phyloP scores from a whole-genome alignment of 1,140 invertebrate genomes.

The Leptopilina clavipes region DNA sequence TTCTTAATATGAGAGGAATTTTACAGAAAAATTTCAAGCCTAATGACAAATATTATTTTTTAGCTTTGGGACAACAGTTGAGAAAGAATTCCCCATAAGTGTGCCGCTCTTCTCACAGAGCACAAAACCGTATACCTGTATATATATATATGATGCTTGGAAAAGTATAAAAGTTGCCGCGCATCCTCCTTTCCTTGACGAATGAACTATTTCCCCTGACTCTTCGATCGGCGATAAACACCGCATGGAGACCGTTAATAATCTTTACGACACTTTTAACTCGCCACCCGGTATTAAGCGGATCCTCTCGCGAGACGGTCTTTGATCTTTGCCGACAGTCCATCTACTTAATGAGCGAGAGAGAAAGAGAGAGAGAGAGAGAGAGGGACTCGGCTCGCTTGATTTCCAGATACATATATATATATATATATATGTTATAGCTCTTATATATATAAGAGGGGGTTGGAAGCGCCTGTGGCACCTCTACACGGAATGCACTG shows the following conservation, averaged over 20 bases:
- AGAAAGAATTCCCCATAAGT: background rate
- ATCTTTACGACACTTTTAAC: constrained; percentile 72
- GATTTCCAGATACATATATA: no score
- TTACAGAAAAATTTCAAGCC: no score
- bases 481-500: background rate
- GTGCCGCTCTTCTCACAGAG: background rate
- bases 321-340: constrained; percentile 70
- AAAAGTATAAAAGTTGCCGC: constrained; percentile 18
- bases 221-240: constrained; percentile 60
- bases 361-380: constrained; percentile 31
- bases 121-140: no score
- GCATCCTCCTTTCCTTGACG: constrained; percentile 49
- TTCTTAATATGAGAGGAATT: no score
- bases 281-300: constrained; percentile 72
- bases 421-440: no score
- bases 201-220: constrained; percentile 43
- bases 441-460: background rate
- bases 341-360: constrained; percentile 49
- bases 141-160: background rate
- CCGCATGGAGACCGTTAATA: constrained; percentile 62
- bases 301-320: constrained; percentile 64
- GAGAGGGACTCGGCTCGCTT: no score
- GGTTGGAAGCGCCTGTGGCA: background rate
- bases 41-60: no score
- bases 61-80: no score